Base-by-base conservation (phyloP, 2,888 invertebrate genomes). In the Drosophila eohydei region DNA sequence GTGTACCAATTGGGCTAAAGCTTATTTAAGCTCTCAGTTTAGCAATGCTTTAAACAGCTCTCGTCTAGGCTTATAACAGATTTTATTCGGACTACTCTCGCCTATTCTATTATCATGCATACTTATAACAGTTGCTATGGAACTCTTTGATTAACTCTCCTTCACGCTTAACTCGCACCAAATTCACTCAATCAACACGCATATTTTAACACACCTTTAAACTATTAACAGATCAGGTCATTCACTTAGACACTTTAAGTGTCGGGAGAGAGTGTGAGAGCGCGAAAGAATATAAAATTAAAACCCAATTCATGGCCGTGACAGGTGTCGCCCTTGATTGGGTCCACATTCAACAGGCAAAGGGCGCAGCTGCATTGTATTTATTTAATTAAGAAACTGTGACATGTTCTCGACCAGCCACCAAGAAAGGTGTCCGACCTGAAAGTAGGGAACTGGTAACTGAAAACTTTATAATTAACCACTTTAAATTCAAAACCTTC, bases 331-430 rank as follows among this genome's bases (percentile, higher is more conserved):
- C 16, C 44, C 40, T 57, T 57, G 46, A 57, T 58, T 51, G 51
- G 21, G 16, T 28, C 41, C 40, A 26, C 34, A 14, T 14, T 30
- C 21, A 26, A 21, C 9, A 8, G 50, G 40, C 41, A 51, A 62
- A 8, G 51, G 67, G 1, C 73, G 21, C 83, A 84, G 78, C 75
- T 84, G 81, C 72, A 60, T 30, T 57, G 71, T 56, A 68, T 52
- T 57, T 56, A 54, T 63, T 77, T 77, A 79, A 81, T 82, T 81
- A 84, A 68, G 59, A 67, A 77, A 74, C 59, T 68, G 70, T 69
- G 73, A 75, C 73, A 74, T 68, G 50, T 51, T 34, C 68, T 43
- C 58, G 55, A 59, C 58, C 43, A 51, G 40, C 6, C 46, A 28
- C 12, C 34, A 16, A 34, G 28, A 57, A 68, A 68, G 48, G 41